phyloP scores from a whole-genome alignment of 1,140 invertebrate species.

The Pristionchus pacificus region DNA sequence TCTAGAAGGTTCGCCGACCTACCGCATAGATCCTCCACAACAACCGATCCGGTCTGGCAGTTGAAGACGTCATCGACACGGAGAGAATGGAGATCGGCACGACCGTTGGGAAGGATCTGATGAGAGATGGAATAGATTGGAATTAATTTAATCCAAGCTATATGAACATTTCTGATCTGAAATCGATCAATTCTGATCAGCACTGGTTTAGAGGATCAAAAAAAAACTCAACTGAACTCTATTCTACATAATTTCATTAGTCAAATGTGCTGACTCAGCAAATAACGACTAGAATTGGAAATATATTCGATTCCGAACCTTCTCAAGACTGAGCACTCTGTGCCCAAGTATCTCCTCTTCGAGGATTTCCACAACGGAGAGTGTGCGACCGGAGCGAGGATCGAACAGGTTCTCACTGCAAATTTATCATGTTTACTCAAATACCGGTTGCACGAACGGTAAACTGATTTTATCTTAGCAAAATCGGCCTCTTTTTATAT shows the following conservation, averaged over 20 bases:
- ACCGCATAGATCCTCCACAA: constrained; percentile 83
- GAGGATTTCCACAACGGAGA: constrained; percentile 42
- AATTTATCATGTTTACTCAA: not conserved
- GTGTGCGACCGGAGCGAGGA: not conserved
- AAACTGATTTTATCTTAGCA: too few relatives aligned
- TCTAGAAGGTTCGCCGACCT: constrained; percentile 49
- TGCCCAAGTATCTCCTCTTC: constrained; percentile 48
- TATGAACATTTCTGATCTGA: too few relatives aligned
- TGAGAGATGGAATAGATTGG: constrained; percentile 6
- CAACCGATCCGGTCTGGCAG: constrained; percentile 84
- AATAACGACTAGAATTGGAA: too few relatives aligned
- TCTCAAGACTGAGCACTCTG: constrained; percentile 52
- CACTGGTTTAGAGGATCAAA: too few relatives aligned
- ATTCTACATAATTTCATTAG: too few relatives aligned
- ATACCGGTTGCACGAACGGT: constrained; percentile 13
- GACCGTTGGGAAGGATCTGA: constrained; percentile 77
- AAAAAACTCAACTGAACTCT: too few relatives aligned
- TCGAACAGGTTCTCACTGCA: constrained; percentile 14
- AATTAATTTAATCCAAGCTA: too few relatives aligned
- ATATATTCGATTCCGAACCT: too few relatives aligned
- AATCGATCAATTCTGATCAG: not conserved
- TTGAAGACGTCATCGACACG: constrained; percentile 81
- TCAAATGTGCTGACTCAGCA: too few relatives aligned
- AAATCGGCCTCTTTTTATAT: too few relatives aligned
- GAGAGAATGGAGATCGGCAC: constrained; percentile 83